A percentile compares a stretch with the other conserved stretches of the same genome.
Evolutionary conservation across 2,797 vertebrate genomes (phyloP).

Genomic region (Poecilia velifera): DNA sequence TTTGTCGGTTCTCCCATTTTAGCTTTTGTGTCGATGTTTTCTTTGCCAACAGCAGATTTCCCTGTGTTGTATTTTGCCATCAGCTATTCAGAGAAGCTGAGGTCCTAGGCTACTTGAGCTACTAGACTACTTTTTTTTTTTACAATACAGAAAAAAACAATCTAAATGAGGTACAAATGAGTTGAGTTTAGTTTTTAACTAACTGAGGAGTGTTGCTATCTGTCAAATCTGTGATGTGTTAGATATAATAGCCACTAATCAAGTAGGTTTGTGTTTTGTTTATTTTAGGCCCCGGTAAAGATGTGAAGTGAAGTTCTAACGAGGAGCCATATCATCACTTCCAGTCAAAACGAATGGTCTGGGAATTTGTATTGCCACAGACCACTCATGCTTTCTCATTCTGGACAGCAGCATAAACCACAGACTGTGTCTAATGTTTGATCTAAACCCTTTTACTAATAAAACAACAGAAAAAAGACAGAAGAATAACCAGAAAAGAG

Average conservation of each 20-base stretch:
- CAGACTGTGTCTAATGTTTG: constrained; percentile 30
- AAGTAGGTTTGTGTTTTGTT: constrained; percentile 16
- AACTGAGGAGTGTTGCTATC: not conserved
- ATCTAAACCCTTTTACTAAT: constrained; percentile 72
- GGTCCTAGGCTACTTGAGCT: constrained; percentile 29
- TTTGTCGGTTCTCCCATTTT: constrained; percentile 12
- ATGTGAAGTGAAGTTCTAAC: constrained; percentile 24
- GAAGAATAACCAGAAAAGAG: not conserved
- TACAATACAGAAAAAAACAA: constrained; percentile 4
- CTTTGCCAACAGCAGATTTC: constrained; percentile 35
- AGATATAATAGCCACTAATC: not conserved
- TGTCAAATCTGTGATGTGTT: not conserved
- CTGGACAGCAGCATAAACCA: constrained; percentile 49
- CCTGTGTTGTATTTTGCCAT: constrained; percentile 27
- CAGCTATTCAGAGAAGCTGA: constrained; percentile 36
- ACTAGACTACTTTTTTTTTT: too few species aligned
- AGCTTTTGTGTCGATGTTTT: constrained; percentile 34
- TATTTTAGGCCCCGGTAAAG: constrained; percentile 54
- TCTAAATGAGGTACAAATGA: not conserved
- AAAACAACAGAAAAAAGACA: constrained; percentile 60
- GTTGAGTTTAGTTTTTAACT: not conserved
- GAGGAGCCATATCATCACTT: constrained; percentile 3
- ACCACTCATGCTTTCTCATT: constrained; percentile 7
- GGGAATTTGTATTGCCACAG: not conserved
- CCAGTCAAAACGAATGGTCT: constrained; percentile 16